Conservation (phyloP, 2,888 invertebrate genomes). For the Physocephala rufipes region DNA sequence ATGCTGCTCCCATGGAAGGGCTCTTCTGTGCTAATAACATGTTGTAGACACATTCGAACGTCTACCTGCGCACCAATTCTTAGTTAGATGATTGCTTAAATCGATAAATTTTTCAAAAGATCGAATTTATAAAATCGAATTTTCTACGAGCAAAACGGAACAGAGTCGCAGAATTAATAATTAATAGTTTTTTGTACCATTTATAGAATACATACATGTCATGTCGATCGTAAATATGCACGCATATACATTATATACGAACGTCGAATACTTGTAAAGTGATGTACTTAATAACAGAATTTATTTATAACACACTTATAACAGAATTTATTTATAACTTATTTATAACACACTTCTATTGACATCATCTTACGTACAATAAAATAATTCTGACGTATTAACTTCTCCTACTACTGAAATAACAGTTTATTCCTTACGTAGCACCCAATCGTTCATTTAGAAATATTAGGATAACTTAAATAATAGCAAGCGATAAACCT, state of each 20-base stretch:
- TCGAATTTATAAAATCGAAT: conserved; percentile 58
- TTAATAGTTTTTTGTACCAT: no score
- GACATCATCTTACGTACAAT: background rate
- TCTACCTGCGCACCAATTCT: no score
- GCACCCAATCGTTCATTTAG: conserved; percentile 57
- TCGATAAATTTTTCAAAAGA: conserved; percentile 22
- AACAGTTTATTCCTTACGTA: conserved; percentile 36
- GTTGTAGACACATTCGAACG: background rate
- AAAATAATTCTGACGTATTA: no score
- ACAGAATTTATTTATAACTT: background rate
- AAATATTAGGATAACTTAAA: conserved; percentile 59
- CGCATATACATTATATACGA: no score
- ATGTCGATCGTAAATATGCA: no score
- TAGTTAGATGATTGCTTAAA: no score
- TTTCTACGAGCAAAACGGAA: conserved; percentile 60
- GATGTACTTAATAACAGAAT: conserved; percentile 7
- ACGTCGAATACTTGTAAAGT: no score
- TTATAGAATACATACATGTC: no score
- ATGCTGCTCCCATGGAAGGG: conserved; percentile 1
- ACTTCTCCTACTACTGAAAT: no score
- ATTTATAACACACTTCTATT: conserved; percentile 14
- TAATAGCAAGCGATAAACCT: conserved; percentile 51
- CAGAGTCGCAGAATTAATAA: conserved; percentile 52
- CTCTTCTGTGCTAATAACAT: no score
- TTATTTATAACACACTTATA: no score